A percentile compares a stretch with the other conserved stretches of the same genome.
Conservation (phyloP, 1,140 invertebrate species). For the Diachasma alloeum region DNA sequence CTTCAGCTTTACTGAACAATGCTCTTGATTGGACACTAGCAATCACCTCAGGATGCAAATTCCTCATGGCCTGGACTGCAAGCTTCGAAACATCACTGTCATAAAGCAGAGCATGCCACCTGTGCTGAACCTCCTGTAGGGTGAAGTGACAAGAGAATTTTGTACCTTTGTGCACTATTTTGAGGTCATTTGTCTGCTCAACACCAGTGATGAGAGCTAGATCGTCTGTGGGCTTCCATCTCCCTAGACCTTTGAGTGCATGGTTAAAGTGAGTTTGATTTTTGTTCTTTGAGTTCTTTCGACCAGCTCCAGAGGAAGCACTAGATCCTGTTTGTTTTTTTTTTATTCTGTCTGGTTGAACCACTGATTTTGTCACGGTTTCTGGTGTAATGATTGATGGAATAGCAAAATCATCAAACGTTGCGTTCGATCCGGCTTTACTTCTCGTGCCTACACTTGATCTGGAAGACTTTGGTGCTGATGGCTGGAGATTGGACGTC, state of each 20-base stretch:
- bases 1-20: slow-evolving; percentile 89
- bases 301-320: slow-evolving; percentile 51
- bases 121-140: slow-evolving; percentile 90
- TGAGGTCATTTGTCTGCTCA: slow-evolving; percentile 77
- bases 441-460: too few relatives aligned
- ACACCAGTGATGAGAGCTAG: slow-evolving; percentile 91
- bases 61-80: slow-evolving; percentile 90
- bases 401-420: slow-evolving; percentile 47
- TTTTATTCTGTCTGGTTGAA: slow-evolving; percentile 53
- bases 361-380: slow-evolving; percentile 46
- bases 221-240: slow-evolving; percentile 98
- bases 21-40: slow-evolving; percentile 87
- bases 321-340: slow-evolving; percentile 49
- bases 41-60: slow-evolving; percentile 91
- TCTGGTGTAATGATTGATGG: slow-evolving; percentile 27
- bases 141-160: slow-evolving; percentile 98
- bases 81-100: slow-evolving; percentile 85
- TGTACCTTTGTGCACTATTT: slow-evolving; percentile 83
- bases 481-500: slow-evolving; percentile 74
- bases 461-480: slow-evolving; percentile 68
- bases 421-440: slow-evolving; percentile 44
- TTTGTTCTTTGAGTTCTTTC: slow-evolving; percentile 59
- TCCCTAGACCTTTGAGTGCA: slow-evolving; percentile 85
- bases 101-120: slow-evolving; percentile 96
- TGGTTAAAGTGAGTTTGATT: slow-evolving; percentile 60